phyloP scores from a whole-genome alignment of 2,888 invertebrate species.

The Stenchaetothrips biformis region DNA sequence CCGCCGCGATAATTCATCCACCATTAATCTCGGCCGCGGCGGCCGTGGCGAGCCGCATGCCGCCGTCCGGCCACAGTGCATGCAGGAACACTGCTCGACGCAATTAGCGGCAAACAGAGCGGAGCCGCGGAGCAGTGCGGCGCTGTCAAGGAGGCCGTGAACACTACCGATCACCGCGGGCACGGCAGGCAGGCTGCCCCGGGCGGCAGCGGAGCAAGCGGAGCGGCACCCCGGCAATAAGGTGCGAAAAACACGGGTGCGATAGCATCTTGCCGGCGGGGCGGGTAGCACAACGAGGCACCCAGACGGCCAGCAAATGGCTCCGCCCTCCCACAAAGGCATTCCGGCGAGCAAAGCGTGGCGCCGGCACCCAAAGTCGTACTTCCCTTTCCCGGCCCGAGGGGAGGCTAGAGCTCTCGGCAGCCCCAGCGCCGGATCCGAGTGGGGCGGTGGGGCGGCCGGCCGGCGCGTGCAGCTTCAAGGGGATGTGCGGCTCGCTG shows the following conservation, averaged over 20 bases:
- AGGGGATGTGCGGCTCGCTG: not conserved
- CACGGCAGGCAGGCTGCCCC: too few relatives aligned
- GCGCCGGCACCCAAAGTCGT: too few relatives aligned
- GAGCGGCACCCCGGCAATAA: too few relatives aligned
- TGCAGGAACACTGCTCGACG: not conserved
- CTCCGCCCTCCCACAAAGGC: too few relatives aligned
- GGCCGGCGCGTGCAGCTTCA: constrained; percentile 4
- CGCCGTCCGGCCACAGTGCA: not conserved
- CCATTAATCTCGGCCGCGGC: not conserved
- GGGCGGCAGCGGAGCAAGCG: too few relatives aligned
- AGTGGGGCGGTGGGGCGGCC: not conserved
- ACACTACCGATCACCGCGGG: not conserved
- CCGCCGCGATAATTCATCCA: constrained; percentile 1
- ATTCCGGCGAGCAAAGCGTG: too few relatives aligned
- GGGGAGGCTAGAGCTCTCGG: not conserved
- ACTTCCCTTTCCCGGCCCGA: too few relatives aligned
- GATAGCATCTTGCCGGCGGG: too few relatives aligned
- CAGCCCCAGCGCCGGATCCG: too few relatives aligned
- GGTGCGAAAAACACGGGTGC: too few relatives aligned
- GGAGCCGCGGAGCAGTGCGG: not conserved
- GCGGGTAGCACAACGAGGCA: too few relatives aligned
- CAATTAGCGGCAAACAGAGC: constrained; percentile 15
- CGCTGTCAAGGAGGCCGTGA: constrained; percentile 17
- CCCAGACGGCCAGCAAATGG: too few relatives aligned
- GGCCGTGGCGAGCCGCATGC: not conserved